Percentiles rank a stretch among this genome's conserved stretches.
phyloP scores from a whole-genome alignment of 2,113 vertebrate species.

The Plestiodon gilberti region DNA sequence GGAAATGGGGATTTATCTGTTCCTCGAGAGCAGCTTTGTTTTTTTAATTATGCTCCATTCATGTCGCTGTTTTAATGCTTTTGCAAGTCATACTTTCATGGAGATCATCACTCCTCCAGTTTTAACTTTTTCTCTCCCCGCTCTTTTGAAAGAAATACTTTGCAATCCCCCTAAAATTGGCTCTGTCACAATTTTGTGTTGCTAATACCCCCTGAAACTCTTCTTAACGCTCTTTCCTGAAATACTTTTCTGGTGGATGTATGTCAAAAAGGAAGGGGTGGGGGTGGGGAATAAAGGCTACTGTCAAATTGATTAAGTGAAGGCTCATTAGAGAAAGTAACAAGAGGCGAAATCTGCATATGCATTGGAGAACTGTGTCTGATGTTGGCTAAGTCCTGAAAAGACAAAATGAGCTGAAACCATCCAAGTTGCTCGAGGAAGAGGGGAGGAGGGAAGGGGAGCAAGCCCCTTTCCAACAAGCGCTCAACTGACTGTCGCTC shows the following conservation, averaged over 20 bases:
- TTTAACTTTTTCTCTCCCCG: conserved; percentile 34
- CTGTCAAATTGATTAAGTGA: conserved; percentile 86
- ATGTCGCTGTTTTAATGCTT: conserved; percentile 21
- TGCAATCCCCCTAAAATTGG: conserved; percentile 51
- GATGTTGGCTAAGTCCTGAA: conserved; percentile 77
- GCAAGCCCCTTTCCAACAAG: conserved; percentile 53
- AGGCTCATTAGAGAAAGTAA: conserved; percentile 83
- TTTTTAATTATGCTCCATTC: conserved; percentile 29
- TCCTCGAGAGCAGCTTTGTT: conserved; percentile 33
- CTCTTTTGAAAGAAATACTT: conserved; percentile 32
- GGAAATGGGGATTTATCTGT: background rate
- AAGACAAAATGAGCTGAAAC: conserved; percentile 77
- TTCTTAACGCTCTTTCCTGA: conserved; percentile 74
- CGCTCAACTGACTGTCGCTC: conserved; percentile 48
- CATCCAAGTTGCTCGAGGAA: conserved; percentile 67
- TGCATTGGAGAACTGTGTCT: conserved; percentile 82
- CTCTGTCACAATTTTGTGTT: conserved; percentile 61
- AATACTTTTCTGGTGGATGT: conserved; percentile 74
- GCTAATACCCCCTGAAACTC: conserved; percentile 74
- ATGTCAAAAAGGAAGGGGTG: conserved; percentile 64
- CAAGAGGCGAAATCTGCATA: conserved; percentile 84
- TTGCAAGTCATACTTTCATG: conserved; percentile 53
- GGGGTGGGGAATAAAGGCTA: conserved; percentile 68
- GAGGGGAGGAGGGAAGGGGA: conserved; percentile 60
- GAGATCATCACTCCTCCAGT: conserved; percentile 36